Base-by-base conservation (phyloP, 1,140 invertebrate genomes). In the Drosophila asahinai region DNA sequence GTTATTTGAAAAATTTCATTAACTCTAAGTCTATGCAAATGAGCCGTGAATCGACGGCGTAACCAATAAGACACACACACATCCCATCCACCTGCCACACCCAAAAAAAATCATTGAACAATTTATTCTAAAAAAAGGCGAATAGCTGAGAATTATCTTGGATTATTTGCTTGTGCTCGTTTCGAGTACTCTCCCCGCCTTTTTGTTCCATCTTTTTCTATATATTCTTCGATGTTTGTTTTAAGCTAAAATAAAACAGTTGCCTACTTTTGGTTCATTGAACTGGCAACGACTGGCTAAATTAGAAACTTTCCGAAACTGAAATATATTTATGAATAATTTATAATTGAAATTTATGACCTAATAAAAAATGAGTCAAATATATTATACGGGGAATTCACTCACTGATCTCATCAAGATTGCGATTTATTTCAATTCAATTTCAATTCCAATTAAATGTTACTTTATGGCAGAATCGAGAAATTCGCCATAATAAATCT, bases 231-330 rank as follows among this genome's bases (percentile, higher is more conserved):
- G 12, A 36, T 47, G 36, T 68, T 66, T 58, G 54, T 65, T 76
- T 70, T 81, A 82, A 61, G 70, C 78, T 74, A 82, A 80, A 90
- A 82, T 77, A 91, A 80, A 73, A 49, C 30, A 76, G 54, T 82
- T 91, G 86, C 86, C 86, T 91, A 91, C 80, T 91, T 91, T 81
- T 83, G 77, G 86, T 86, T 91, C 86, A 81, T 66, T 91, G 86
- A 91, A 91, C 86, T 80, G 81, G 11, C 33, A 11, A 9, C 33
- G 33, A 30, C 30, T 22, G 19, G 19, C 43, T 22, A 70, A 67
- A 42, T 57, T 49, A 70, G 36, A 70, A 72, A 70, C 49, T 73
- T 42, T 22, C 8, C n/a, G 22, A 43, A 43, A n/a, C 8, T 22
- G 14, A 55, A 11, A 22, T n/a, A 22, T 51, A 22, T 51, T 60